Base-by-base conservation (phyloP, 92 coral and sea anemone genomes). In the Micromussa lordhowensis region DNA sequence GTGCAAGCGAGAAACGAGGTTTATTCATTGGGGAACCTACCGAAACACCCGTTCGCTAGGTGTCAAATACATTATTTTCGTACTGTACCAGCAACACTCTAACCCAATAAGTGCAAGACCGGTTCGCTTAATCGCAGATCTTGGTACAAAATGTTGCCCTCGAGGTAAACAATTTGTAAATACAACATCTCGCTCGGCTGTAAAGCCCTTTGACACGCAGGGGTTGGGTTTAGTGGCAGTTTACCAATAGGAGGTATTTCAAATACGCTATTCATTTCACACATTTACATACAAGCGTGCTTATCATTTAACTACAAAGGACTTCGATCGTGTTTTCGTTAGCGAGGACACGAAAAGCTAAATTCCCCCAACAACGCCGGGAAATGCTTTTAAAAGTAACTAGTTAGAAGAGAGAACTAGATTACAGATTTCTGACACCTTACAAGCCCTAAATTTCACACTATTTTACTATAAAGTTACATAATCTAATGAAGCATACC, bases 211-310 rank as follows among this genome's bases (percentile, higher is more conserved):
- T 89, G 92, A 88, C 92, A 92, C 57, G 38, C 74, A 63, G 88
- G 81, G 91, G 84, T 61, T 84, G 87, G 73, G 81, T 88, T 84
- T 64, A 81, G 74, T 75, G 90, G 90, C 92, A 85, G 83, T 88
- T 87, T 92, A 88, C 94, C 92, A 85, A 88, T 79, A 86, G 94
- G 87, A 90, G 94, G 92, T 78, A 92, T 92, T 88, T 68, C 68
- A 92, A 92, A 61, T 78, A 92, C 94, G 94, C 87, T 13, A 85
- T 73, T 92, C 91, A 92, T 92, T 72, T 80, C 88, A 88, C 94
- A 79, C 73, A 76, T 87, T 80, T 80, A 71, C 70, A 69, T 70
- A 54, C 79, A 66, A 57, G 86, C 85, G 86, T 87, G 90, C 90
- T 81, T 87, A 87, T 87, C 90, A 80, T 61, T 9, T 32, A 70